These are phyloP conservation scores for Oryzias curvinotus DNA, from an alignment of 2,113 vertebrate species.

Conservation along the genomic window DNA sequence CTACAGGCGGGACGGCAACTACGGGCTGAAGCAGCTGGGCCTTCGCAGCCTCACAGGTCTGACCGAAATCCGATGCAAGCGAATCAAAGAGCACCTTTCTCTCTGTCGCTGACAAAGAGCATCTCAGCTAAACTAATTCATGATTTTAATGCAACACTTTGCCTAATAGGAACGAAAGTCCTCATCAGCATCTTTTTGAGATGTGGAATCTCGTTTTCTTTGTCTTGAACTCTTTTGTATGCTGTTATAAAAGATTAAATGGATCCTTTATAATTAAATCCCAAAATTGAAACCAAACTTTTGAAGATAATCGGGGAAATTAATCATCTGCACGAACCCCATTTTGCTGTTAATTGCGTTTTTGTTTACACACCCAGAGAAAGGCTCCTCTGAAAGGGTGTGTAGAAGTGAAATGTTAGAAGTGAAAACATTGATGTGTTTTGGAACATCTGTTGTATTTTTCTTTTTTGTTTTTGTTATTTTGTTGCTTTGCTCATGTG, in stretches of 20 bases:
- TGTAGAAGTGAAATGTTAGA: too few species aligned
- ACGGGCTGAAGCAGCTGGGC: conserved; percentile 91
- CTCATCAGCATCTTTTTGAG: too few species aligned
- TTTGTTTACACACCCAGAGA: conserved; percentile 44
- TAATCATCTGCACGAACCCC: conserved; percentile 43
- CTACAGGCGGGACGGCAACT: conserved; percentile 92
- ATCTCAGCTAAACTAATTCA: too few species aligned
- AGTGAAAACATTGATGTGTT: conserved; percentile 17
- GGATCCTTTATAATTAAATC: conserved; percentile 54
- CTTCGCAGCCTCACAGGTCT: conserved; percentile 93
- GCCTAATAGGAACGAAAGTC: too few species aligned
- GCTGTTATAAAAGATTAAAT: conserved; percentile 37
- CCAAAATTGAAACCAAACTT: conserved; percentile 47
- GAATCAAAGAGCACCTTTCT: too few species aligned
- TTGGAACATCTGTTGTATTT: conserved; percentile 17
- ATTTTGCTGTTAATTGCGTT: conserved; percentile 61
- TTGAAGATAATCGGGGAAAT: conserved; percentile 46
- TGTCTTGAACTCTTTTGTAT: conserved; percentile 32
- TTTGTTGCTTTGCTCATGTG: background rate
- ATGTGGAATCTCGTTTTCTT: background rate
- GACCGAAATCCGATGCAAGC: background rate
- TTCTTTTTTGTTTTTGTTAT: too few species aligned
- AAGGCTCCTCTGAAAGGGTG: conserved; percentile 15
- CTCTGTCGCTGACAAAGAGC: too few species aligned
- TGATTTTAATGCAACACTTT: too few species aligned